A percentile compares a stretch with the other conserved stretches of the same genome.
phyloP scores from a whole-genome alignment of 2,888 invertebrate species.

The Cantharis nigra region DNA sequence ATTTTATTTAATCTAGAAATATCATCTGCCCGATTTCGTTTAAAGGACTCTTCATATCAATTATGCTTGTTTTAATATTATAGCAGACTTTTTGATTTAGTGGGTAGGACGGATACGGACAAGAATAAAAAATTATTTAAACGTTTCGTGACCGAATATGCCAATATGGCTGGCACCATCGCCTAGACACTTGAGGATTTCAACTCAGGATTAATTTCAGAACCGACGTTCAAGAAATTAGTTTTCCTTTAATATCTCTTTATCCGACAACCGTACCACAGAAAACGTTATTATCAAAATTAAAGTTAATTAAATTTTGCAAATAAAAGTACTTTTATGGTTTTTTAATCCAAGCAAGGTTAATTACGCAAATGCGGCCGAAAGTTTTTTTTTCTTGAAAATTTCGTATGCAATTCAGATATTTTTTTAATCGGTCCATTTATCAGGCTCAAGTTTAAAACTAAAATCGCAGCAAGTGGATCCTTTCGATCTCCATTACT shows the following conservation, averaged over 20 bases:
- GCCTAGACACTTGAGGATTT: background rate
- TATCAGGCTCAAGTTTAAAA: background rate
- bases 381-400: background rate
- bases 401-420: background rate
- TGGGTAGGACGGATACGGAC: background rate
- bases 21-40: background rate
- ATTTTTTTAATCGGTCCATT: background rate
- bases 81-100: background rate
- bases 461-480: background rate
- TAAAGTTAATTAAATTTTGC: background rate
- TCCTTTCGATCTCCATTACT: too few species aligned
- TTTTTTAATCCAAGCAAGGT: too few species aligned
- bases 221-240: background rate
- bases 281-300: background rate
- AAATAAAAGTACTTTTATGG: background rate
- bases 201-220: background rate
- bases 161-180: background rate
- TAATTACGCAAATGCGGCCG: too few species aligned
- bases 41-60: background rate
- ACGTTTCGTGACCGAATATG: background rate
- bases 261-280: background rate
- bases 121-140: background rate
- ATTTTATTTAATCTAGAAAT: background rate
- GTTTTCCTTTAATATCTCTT: background rate
- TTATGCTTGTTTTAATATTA: background rate